These are phyloP conservation scores for Porites australiensis DNA, from an alignment of 64 coral and sea anemone genomes.

Conservation along the genomic window DNA sequence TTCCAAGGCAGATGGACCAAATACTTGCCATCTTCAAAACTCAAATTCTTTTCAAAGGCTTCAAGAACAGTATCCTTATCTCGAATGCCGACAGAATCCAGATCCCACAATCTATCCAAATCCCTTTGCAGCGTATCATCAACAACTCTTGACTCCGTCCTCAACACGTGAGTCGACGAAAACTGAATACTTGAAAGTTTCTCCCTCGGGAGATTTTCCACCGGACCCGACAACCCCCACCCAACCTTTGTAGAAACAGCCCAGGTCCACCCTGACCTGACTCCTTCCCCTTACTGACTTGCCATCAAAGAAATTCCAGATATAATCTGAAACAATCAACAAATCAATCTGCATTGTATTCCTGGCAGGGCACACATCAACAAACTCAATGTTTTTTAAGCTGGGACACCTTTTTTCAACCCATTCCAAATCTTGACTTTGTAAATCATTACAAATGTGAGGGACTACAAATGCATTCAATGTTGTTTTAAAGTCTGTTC, in stretches of 20 bases:
- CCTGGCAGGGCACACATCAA: too few species aligned
- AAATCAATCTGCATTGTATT: background rate
- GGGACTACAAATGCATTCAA: too few species aligned
- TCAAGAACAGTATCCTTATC: constrained; percentile 28
- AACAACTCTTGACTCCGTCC: background rate
- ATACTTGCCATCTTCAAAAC: constrained; percentile 45
- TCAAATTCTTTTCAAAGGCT: background rate
- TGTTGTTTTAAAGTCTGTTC: too few species aligned
- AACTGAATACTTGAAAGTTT: background rate
- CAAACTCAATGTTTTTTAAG: too few species aligned
- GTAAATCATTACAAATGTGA: too few species aligned
- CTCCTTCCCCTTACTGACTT: background rate
- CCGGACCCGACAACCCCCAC: background rate
- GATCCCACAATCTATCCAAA: too few species aligned
- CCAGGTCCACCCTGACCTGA: background rate
- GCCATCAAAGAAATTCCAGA: background rate
- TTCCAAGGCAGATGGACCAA: background rate
- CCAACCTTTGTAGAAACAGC: background rate
- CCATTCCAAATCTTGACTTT: too few species aligned
- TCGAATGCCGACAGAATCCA: background rate
- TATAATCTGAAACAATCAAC: background rate
- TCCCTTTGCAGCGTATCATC: too few species aligned
- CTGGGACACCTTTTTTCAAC: too few species aligned
- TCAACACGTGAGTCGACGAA: background rate
- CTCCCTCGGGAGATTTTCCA: background rate